Evolutionary conservation across 2,888 invertebrate species (phyloP).

Genomic region (Taphrorychus bicolor): DNA sequence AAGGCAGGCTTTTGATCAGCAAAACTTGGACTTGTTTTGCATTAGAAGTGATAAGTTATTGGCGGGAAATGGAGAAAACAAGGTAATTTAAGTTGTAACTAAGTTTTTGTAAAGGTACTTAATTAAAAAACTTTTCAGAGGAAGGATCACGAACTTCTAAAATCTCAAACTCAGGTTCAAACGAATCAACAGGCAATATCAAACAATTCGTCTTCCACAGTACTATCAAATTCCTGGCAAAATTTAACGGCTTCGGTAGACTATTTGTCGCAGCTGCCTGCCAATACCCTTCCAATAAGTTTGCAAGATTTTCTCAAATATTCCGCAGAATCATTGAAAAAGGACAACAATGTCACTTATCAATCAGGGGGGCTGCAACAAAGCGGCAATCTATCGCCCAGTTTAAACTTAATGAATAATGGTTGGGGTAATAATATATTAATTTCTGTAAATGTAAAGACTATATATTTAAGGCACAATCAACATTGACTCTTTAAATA

Average conservation of each 20-base stretch:
- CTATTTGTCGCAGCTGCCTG: slow-evolving; percentile 80
- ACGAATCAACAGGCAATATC: neutral
- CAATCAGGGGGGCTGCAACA: neutral
- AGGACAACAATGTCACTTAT: slow-evolving; percentile 64
- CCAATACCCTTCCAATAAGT: slow-evolving; percentile 76
- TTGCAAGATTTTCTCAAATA: slow-evolving; percentile 86
- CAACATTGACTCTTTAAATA: slow-evolving; percentile 23
- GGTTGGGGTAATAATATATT: slow-evolving; percentile 29
- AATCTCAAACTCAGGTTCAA: slow-evolving; percentile 1
- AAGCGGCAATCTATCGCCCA: slow-evolving; percentile 47
- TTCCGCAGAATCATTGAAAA: slow-evolving; percentile 78
- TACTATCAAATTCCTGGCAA: slow-evolving; percentile 64
- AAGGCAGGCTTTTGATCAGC: slow-evolving; percentile 52
- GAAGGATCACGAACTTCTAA: slow-evolving; percentile 32
- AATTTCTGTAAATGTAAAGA: neutral
- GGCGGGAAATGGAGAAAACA: slow-evolving; percentile 5
- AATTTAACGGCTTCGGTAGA: slow-evolving; percentile 72
- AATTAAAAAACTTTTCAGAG: slow-evolving; percentile 22
- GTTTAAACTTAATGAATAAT: slow-evolving; percentile 53
- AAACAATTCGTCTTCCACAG: neutral
- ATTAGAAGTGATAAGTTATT: neutral
- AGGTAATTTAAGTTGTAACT: neutral
- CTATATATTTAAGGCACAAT: slow-evolving; percentile 23
- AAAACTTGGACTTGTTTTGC: slow-evolving; percentile 22
- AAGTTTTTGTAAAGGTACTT: neutral